Evolutionary conservation across 2,113 vertebrate genomes (phyloP).

Genomic region (Cettia cetti): DNA sequence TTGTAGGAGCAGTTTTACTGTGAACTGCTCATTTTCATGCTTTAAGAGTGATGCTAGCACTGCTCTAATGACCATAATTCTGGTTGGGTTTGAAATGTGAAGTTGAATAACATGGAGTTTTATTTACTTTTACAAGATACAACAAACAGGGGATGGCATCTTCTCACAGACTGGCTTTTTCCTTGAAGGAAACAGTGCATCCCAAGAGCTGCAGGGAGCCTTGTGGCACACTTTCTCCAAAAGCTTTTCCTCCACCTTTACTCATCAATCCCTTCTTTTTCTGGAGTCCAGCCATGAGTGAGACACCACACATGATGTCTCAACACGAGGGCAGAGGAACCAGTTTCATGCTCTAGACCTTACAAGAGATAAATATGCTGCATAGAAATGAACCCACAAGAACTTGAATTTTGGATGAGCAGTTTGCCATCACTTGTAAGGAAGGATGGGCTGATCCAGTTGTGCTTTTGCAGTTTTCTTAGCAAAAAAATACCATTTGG

Average conservation of each 20-base stretch:
- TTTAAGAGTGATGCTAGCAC: neutral
- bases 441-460: rapidly evolving
- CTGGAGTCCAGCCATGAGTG: neutral
- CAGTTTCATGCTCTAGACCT: rapidly evolving
- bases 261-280: neutral
- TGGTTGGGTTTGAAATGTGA: neutral
- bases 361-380: rapidly evolving
- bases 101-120: neutral
- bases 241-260: neutral
- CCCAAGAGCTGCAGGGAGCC: neutral
- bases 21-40: neutral
- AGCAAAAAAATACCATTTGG: neutral
- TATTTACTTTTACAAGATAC: neutral
- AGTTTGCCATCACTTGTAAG: neutral
- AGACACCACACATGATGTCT: rapidly evolving
- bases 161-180: rapidly evolving
- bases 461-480: neutral
- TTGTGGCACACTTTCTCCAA: neutral
- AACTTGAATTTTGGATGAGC: neutral
- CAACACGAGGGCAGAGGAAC: rapidly evolving
- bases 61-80: neutral
- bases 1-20: neutral
- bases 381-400: rapidly evolving
- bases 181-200: neutral
- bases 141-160: neutral